Percentiles rank a stretch among this genome's conserved stretches.
Conservation (phyloP, 1,140 invertebrate species). For the Arctopsyche grandis region DNA sequence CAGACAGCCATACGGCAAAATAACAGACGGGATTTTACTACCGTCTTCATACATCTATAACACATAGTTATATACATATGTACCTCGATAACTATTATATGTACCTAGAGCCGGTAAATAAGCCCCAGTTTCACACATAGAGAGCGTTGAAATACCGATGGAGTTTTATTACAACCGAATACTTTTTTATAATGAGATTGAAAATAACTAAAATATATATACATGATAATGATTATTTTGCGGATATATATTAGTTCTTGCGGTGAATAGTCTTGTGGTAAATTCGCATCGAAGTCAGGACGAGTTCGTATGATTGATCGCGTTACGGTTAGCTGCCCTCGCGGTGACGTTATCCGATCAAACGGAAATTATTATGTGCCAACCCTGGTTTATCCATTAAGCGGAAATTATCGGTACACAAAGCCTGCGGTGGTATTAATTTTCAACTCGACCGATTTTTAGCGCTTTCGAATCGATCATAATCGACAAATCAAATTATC, state of each 20-base stretch:
- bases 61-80: neutral
- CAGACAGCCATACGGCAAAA: conserved; percentile 4
- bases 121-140: no score
- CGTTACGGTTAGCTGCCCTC: conserved; percentile 25
- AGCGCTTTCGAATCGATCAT: neutral
- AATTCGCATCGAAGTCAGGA: conserved; percentile 14
- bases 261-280: neutral
- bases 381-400: conserved; percentile 42
- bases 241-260: no score
- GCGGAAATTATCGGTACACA: conserved; percentile 28
- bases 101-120: no score
- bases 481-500: no score
- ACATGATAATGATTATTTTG: neutral
- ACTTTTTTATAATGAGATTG: no score
- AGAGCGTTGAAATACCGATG: no score
- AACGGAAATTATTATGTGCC: conserved; percentile 52
- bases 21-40: conserved; percentile 23
- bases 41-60: neutral
- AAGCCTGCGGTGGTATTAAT: conserved; percentile 33
- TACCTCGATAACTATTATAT: no score
- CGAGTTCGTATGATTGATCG: conserved; percentile 45
- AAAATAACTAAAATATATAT: no score
- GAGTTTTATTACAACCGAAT: no score
- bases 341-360: conserved; percentile 37
- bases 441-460: conserved; percentile 1